Evolutionary conservation across 2,113 vertebrate species (phyloP).

Genomic region (Suncus etruscus): DNA sequence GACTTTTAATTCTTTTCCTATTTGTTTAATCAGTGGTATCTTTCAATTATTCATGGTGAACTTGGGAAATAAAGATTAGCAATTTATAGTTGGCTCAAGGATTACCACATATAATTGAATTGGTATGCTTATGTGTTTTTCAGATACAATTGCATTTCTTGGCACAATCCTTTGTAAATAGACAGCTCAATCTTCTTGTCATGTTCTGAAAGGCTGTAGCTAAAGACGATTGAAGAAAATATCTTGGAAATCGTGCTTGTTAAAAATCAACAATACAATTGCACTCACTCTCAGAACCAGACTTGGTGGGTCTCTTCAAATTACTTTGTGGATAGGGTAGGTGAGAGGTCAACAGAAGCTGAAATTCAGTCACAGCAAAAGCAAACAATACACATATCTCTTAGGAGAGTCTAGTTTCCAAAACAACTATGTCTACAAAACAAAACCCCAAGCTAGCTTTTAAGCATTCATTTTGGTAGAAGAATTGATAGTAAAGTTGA

Average conservation of each 20-base stretch:
- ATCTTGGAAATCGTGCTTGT: background rate
- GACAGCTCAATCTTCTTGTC: constrained; percentile 43
- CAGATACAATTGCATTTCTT: constrained; percentile 32
- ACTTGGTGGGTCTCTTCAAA: background rate
- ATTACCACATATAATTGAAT: constrained; percentile 29
- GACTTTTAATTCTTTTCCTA: background rate
- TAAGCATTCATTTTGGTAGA: too few species aligned
- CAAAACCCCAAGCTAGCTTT: too few species aligned
- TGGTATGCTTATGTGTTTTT: background rate
- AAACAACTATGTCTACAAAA: too few species aligned
- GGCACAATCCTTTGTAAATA: constrained; percentile 16
- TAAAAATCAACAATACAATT: background rate
- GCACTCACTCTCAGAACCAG: background rate
- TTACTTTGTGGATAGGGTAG: background rate
- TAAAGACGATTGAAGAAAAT: constrained; percentile 37
- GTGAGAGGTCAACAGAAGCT: background rate
- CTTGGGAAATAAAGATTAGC: background rate
- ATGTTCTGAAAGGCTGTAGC: constrained; percentile 6
- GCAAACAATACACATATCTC: background rate
- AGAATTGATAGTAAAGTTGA: too few species aligned
- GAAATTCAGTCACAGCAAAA: background rate
- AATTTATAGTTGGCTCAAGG: background rate
- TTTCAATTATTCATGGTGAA: constrained; percentile 25
- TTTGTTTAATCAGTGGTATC: background rate
- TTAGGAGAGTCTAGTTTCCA: background rate